Conservation (phyloP, 2,113 vertebrate species). For the Cichladusa arquata region DNA sequence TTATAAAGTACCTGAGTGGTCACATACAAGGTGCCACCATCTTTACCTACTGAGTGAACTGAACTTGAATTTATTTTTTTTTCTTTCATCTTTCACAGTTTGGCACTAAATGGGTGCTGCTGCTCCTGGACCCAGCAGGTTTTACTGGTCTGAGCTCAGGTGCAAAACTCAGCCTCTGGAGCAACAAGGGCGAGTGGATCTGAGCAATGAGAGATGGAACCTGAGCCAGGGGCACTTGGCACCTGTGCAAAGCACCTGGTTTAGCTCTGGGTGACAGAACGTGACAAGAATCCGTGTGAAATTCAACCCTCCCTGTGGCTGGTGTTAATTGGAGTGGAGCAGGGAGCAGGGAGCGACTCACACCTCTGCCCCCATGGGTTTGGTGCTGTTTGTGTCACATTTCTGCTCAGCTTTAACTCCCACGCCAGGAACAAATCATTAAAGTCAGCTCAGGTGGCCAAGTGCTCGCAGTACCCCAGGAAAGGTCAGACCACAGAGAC, state of each 20-base stretch:
- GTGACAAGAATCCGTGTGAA: background rate
- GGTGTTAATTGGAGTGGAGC: background rate
- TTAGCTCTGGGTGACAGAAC: background rate
- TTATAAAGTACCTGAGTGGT: background rate
- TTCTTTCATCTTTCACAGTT: background rate
- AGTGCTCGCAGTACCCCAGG: background rate
- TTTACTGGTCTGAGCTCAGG: background rate
- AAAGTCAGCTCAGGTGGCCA: accelerated
- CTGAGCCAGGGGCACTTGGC: background rate
- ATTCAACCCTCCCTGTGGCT: accelerated
- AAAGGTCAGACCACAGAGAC: background rate
- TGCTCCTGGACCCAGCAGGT: background rate
- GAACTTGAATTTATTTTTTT: background rate
- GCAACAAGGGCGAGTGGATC: background rate
- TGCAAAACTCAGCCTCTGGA: background rate
- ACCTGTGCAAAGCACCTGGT: background rate
- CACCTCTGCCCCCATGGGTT: background rate
- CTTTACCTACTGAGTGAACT: background rate
- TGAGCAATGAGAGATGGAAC: background rate
- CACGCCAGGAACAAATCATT: too few species aligned
- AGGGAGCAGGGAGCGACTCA: background rate
- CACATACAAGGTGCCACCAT: background rate
- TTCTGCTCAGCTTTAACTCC: background rate
- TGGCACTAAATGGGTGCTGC: background rate
- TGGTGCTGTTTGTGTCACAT: background rate